Percentiles rank a stretch among this genome's conserved stretches.
Evolutionary conservation across 2,113 vertebrate species (phyloP).

Genomic region (Eulemur macaco): DNA sequence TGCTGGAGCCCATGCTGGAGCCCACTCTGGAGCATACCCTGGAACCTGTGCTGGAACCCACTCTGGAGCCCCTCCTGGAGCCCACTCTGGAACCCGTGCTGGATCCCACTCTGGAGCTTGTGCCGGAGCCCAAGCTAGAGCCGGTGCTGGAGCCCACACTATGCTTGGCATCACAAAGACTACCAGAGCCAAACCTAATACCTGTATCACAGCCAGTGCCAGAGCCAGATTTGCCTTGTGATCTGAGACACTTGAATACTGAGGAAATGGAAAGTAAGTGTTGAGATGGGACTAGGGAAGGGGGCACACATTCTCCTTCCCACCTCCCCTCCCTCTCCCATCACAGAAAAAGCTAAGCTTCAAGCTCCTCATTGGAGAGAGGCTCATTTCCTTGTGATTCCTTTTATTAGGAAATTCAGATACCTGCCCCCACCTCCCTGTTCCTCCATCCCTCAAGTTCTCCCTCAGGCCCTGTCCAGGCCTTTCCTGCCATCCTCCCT

Average conservation of each 20-base stretch:
- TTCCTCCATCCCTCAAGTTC: not conserved
- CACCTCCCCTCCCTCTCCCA: not conserved
- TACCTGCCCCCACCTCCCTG: not conserved
- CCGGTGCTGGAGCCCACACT: not conserved
- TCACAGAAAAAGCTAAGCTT: not conserved
- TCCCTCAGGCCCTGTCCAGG: not conserved
- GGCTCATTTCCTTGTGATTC: not conserved
- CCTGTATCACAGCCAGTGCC: not conserved
- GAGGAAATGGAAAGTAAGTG: slow-evolving; percentile 71
- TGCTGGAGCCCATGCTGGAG: not conserved
- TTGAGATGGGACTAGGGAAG: not conserved
- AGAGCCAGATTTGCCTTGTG: slow-evolving; percentile 58
- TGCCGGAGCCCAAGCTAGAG: not conserved
- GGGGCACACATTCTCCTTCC: not conserved
- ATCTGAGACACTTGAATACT: slow-evolving; percentile 67
- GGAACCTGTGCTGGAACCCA: not conserved
- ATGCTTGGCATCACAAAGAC: not conserved
- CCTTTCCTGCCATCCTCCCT: not conserved
- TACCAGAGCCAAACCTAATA: not conserved
- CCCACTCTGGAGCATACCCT: not conserved
- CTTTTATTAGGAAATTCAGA: not conserved
- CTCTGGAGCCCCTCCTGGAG: not conserved
- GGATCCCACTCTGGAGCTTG: fast-evolving
- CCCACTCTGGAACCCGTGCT: not conserved
- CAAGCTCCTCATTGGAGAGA: not conserved